Evolutionary conservation across 2,888 invertebrate species (phyloP).

Genomic region (Catocala fraxini): DNA sequence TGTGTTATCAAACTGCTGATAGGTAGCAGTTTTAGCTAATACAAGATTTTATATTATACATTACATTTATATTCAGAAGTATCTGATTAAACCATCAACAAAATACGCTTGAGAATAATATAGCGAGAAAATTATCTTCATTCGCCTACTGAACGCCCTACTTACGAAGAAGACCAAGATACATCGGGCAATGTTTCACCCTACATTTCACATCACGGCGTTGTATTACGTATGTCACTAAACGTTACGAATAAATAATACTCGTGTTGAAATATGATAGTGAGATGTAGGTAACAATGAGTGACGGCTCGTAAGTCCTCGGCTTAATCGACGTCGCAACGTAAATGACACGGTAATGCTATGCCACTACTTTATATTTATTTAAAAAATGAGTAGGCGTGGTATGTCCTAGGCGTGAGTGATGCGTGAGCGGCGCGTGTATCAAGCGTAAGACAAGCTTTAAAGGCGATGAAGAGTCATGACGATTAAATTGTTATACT

Average conservation of each 20-base stretch:
- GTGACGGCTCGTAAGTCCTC: conserved; percentile 38
- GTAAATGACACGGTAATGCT: background rate
- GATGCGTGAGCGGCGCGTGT: too few relatives aligned
- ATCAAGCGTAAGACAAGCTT: too few relatives aligned
- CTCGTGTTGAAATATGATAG: conserved; percentile 39
- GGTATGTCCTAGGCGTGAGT: background rate
- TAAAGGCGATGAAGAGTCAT: too few relatives aligned
- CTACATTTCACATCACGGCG: conserved; percentile 11
- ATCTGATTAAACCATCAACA: too few relatives aligned
- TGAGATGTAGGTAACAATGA: conserved; percentile 34
- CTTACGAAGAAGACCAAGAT: background rate
- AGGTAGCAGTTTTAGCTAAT: too few relatives aligned
- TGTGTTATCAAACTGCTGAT: too few relatives aligned
- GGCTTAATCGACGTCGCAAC: conserved; percentile 35
- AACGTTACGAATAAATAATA: conserved; percentile 37
- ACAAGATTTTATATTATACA: too few relatives aligned
- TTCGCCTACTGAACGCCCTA: too few relatives aligned
- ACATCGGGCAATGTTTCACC: background rate
- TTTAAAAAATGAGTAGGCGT: conserved; percentile 1
- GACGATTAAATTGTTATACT: too few relatives aligned
- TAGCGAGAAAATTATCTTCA: too few relatives aligned
- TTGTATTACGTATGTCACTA: conserved; percentile 26
- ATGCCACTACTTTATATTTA: background rate
- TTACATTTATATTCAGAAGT: too few relatives aligned
- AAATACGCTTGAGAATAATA: too few relatives aligned